These are phyloP conservation scores for Enteromius radiatus DNA, from an alignment of 2,797 vertebrate genomes.

Conservation along the genomic window DNA sequence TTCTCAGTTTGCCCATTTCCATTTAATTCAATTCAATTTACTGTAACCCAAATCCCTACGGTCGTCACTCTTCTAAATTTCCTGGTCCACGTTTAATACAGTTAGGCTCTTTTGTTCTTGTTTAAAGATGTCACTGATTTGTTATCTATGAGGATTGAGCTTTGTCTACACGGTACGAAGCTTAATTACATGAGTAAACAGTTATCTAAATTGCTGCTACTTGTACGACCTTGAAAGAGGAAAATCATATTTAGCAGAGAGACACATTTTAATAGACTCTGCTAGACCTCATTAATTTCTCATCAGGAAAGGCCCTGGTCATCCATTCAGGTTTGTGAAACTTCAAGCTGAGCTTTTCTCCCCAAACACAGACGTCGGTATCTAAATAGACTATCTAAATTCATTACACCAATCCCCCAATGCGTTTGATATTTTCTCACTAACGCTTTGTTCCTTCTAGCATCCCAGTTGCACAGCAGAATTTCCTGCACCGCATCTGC, in stretches of 20 bases:
- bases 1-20: not conserved
- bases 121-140: constrained; percentile 49
- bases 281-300: constrained; percentile 56
- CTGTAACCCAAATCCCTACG: constrained; percentile 6
- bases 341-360: constrained; percentile 36
- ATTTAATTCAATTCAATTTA: constrained; percentile 15
- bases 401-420: constrained; percentile 38
- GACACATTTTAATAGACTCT: constrained; percentile 54
- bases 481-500: constrained; percentile 37
- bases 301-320: constrained; percentile 49
- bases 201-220: constrained; percentile 54
- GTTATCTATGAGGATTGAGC: constrained; percentile 21
- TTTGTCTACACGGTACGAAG: constrained; percentile 42
- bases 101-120: constrained; percentile 16
- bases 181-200: constrained; percentile 59
- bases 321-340: constrained; percentile 47
- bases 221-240: constrained; percentile 52
- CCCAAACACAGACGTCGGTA: constrained; percentile 44
- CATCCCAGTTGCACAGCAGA: constrained; percentile 46
- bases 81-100: not conserved
- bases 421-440: constrained; percentile 43
- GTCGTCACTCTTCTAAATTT: not conserved
- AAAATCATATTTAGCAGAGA: constrained; percentile 34
- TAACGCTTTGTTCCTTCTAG: constrained; percentile 37
- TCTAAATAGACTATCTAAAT: constrained; percentile 47